phyloP scores from a whole-genome alignment of 2,113 vertebrate species.

The Candoia aspera region DNA sequence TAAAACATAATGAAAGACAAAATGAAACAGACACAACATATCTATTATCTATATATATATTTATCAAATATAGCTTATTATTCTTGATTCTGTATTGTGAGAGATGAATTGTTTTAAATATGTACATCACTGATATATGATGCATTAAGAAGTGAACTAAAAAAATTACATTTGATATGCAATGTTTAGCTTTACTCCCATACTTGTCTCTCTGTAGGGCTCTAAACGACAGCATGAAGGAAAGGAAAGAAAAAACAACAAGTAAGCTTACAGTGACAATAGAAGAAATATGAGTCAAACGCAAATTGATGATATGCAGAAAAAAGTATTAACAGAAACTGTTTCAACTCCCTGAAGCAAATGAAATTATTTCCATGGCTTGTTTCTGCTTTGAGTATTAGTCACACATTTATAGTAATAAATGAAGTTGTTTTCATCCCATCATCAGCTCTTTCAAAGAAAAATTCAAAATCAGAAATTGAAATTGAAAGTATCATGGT shows the following conservation, averaged over 20 bases:
- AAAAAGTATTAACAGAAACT: constrained; percentile 81
- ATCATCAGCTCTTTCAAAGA: constrained; percentile 56
- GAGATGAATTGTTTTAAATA: constrained; percentile 79
- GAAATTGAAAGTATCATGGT: constrained; percentile 52
- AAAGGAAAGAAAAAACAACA: constrained; percentile 95
- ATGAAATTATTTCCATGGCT: constrained; percentile 75
- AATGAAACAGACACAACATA: constrained; percentile 72
- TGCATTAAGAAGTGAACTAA: constrained; percentile 92
- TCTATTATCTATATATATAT: constrained; percentile 56
- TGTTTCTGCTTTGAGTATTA: constrained; percentile 71
- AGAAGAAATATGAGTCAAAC: constrained; percentile 86
- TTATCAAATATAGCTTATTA: constrained; percentile 46
- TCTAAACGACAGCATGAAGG: constrained; percentile 99
- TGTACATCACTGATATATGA: constrained; percentile 83
- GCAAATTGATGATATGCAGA: constrained; percentile 87
- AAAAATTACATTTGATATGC: constrained; percentile 99
- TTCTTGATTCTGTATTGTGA: constrained; percentile 71
- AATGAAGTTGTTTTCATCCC: constrained; percentile 55
- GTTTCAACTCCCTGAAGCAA: constrained; percentile 77
- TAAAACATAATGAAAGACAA: constrained; percentile 64
- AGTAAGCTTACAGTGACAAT: constrained; percentile 95
- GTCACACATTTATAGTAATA: constrained; percentile 66
- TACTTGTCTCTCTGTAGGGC: constrained; percentile 99
- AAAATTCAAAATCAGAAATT: constrained; percentile 60
- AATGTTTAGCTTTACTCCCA: constrained; percentile 99